Percentiles rank a stretch among this genome's conserved stretches.
phyloP scores from a whole-genome alignment of 1,140 invertebrate genomes.

The Aphelenchoides avenae region DNA sequence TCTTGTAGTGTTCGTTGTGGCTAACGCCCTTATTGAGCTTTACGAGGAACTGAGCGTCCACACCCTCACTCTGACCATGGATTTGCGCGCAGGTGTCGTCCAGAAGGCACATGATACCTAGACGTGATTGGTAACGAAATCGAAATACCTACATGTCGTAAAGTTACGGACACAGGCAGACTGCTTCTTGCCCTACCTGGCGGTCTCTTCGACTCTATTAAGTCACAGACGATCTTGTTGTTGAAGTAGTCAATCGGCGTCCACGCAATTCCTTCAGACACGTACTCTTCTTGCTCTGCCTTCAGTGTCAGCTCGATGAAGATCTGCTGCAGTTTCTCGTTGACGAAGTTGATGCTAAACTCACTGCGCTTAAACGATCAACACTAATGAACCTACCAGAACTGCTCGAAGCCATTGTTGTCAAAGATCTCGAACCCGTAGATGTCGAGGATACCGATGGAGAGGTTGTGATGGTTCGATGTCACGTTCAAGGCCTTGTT shows the following conservation, averaged over 20 bases:
- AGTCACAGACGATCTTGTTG: constrained; percentile 71
- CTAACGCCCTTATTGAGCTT: constrained; percentile 66
- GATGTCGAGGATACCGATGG: constrained; percentile 67
- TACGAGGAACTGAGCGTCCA: constrained; percentile 60
- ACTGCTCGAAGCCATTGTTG: constrained; percentile 65
- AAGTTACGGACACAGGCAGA: constrained; percentile 56
- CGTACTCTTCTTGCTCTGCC: constrained; percentile 73
- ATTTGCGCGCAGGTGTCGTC: constrained; percentile 74
- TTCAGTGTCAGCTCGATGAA: constrained; percentile 74
- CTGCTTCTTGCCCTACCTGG: constrained; percentile 61
- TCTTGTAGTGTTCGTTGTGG: constrained; percentile 67
- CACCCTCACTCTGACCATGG: constrained; percentile 69
- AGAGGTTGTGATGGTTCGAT: constrained; percentile 26
- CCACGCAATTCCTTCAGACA: constrained; percentile 72
- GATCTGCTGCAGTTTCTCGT: constrained; percentile 75
- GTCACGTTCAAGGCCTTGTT: constrained; percentile 55
- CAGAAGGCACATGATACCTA: constrained; percentile 68
- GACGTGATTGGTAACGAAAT: constrained; percentile 56
- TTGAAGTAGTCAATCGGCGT: constrained; percentile 74
- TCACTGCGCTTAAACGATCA: constrained; percentile 60
- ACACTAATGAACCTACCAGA: constrained; percentile 43
- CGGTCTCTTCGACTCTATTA: constrained; percentile 65
- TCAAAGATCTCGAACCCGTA: constrained; percentile 71
- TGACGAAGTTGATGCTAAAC: constrained; percentile 93
- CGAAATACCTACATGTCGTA: not conserved